Percentiles rank a stretch among this genome's conserved stretches.
Conservation (phyloP, 2,888 invertebrate species). For the Malthinus flaveolus region DNA sequence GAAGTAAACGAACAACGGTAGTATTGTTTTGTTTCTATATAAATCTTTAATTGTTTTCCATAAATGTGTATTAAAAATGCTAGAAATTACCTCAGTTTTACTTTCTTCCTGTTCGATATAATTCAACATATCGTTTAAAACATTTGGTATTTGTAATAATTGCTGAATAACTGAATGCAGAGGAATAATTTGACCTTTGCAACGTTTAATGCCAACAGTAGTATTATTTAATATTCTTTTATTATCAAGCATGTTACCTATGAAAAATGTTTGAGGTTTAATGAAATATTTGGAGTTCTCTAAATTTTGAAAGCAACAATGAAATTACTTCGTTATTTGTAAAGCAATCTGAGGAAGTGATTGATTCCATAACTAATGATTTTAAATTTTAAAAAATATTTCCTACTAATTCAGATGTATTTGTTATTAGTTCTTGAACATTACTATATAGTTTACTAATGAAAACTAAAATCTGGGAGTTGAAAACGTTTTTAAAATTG, state of each 20-base stretch:
- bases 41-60: conserved; percentile 23
- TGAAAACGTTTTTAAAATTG: too few relatives aligned
- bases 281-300: neutral
- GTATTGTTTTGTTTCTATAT: conserved; percentile 21
- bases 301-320: neutral
- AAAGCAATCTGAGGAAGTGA: neutral
- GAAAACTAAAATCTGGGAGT: neutral
- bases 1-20: conserved; percentile 29
- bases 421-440: neutral
- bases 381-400: neutral
- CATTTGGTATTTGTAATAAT: conserved; percentile 11
- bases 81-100: conserved; percentile 9
- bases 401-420: neutral
- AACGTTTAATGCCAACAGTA: neutral
- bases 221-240: neutral
- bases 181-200: neutral
- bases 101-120: conserved; percentile 16
- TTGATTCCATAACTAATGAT: neutral
- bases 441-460: neutral
- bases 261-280: neutral
- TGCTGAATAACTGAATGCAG: conserved; percentile 2
- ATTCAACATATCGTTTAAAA: conserved; percentile 8
- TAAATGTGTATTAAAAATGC: conserved; percentile 25
- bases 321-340: neutral
- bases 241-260: neutral